Percentiles rank a stretch among this genome's conserved stretches.
Conservation (phyloP, 2,797 vertebrate species). For the Heliangelus exortis region DNA sequence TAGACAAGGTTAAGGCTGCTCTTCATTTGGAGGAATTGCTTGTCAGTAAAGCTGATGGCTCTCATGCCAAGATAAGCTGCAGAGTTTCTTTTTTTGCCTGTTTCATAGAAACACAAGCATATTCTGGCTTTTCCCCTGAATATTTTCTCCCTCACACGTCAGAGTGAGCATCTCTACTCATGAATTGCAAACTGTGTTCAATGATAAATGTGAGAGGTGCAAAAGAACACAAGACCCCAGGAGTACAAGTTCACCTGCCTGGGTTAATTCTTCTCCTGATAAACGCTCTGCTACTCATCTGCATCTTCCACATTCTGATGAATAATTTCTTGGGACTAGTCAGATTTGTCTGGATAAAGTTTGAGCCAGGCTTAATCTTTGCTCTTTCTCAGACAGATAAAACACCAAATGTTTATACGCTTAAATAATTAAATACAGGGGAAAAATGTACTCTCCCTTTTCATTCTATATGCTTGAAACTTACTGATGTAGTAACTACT, state of each 20-base stretch:
- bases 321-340: not conserved
- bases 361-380: not conserved
- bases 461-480: not conserved
- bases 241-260: not conserved
- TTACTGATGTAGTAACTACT: slow-evolving; percentile 31
- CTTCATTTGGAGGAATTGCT: not conserved
- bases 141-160: slow-evolving; percentile 7
- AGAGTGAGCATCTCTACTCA: not conserved
- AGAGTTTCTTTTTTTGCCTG: not conserved
- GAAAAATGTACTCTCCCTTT: not conserved
- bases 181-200: slow-evolving; percentile 10
- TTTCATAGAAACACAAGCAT: not conserved
- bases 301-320: not conserved
- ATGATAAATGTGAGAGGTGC: not conserved
- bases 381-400: not conserved
- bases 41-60: slow-evolving; percentile 10
- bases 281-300: not conserved
- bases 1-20: not conserved
- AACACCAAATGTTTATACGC: slow-evolving; percentile 9
- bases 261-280: not conserved
- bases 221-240: not conserved
- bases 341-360: not conserved
- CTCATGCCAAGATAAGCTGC: not conserved
- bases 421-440: slow-evolving; percentile 29
- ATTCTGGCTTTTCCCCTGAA: slow-evolving; percentile 6